Evolutionary conservation across 2,797 vertebrate genomes (phyloP).

Genomic region (Muscicapa comitata): DNA sequence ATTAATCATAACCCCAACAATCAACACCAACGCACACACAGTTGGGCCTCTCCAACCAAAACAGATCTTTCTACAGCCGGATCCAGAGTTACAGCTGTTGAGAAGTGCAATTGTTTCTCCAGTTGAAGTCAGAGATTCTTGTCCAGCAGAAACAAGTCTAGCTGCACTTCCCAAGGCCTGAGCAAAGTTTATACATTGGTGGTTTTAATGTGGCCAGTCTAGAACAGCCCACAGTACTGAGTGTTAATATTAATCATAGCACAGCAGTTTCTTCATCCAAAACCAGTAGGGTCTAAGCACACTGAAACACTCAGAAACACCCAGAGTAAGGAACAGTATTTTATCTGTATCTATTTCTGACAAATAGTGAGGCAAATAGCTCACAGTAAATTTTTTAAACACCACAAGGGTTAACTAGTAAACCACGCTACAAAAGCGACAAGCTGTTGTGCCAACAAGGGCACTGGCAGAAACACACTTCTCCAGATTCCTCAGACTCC

Average conservation of each 20-base stretch:
- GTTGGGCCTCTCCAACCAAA: background rate
- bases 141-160: background rate
- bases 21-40: background rate
- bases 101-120: background rate
- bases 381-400: background rate
- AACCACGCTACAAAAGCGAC: background rate
- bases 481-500: background rate
- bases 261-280: background rate
- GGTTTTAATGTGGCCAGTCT: background rate
- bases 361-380: background rate
- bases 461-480: background rate
- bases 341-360: background rate
- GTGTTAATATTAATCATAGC: background rate
- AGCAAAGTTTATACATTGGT: background rate
- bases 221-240: background rate
- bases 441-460: background rate
- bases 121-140: background rate
- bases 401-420: background rate
- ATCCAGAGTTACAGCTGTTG: background rate
- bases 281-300: background rate
- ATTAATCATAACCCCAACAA: background rate
- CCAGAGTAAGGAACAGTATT: background rate
- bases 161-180: background rate
- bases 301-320: fast-evolving
- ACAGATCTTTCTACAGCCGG: background rate